Percentiles rank a stretch among this genome's conserved stretches.
These are phyloP conservation scores for Stenodera caucasica DNA, from an alignment of 2,888 invertebrate genomes.

Conservation along the genomic window DNA sequence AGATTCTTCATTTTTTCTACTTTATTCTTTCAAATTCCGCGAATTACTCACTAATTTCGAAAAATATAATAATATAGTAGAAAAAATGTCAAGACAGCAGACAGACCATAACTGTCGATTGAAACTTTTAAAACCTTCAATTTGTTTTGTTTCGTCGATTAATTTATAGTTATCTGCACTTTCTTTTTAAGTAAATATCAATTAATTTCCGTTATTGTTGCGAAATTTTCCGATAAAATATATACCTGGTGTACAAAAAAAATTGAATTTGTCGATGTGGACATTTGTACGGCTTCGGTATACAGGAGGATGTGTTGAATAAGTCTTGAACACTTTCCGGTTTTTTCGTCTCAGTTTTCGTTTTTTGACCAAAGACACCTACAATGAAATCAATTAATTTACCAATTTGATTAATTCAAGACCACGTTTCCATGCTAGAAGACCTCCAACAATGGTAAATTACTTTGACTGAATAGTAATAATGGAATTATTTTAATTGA, in stretches of 20 bases:
- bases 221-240: constrained; percentile 10
- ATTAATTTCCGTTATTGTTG: constrained; percentile 8
- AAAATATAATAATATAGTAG: neutral
- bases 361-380: constrained; percentile 57
- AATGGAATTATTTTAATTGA: neutral
- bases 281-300: constrained; percentile 77
- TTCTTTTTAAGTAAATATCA: constrained; percentile 23
- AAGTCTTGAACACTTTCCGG: constrained; percentile 66
- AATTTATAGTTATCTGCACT: constrained; percentile 28
- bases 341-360: constrained; percentile 53
- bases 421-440: neutral
- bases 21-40: no score
- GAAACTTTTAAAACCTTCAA: constrained; percentile 13
- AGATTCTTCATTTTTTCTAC: no score
- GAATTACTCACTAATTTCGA: no score
- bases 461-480: constrained; percentile 2
- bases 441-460: constrained; percentile 6
- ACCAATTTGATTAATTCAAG: constrained; percentile 1
- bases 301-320: constrained; percentile 79
- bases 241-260: constrained; percentile 77
- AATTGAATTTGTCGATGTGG: constrained; percentile 83
- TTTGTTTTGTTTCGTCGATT: constrained; percentile 16
- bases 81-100: neutral
- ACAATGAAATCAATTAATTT: constrained; percentile 30
- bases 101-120: constrained; percentile 2